phyloP scores from a whole-genome alignment of 2,113 vertebrate species.

The Platanista minor region DNA sequence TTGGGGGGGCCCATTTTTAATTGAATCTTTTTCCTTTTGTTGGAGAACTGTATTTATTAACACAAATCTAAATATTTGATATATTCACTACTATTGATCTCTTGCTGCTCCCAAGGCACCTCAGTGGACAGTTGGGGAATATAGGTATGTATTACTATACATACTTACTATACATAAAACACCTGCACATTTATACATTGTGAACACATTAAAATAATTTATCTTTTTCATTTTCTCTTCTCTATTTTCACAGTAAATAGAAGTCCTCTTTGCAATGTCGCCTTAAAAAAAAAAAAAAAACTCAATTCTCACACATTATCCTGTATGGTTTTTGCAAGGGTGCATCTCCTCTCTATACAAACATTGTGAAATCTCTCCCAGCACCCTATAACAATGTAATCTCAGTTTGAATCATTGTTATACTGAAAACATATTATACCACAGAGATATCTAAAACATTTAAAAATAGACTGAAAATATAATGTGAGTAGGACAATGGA shows the following conservation, averaged over 20 bases:
- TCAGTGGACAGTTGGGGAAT: not conserved
- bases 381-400: not conserved
- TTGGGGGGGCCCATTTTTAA: not conserved
- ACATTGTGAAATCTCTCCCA: not conserved
- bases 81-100: not conserved
- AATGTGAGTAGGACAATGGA: not conserved
- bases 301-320: not conserved
- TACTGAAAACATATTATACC: not conserved
- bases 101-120: not conserved
- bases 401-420: not conserved
- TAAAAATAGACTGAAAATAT: not conserved
- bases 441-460: not conserved
- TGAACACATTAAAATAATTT: not conserved
- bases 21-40: not conserved
- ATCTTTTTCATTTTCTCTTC: not conserved
- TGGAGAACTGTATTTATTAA: not conserved
- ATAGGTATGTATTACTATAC: not conserved
- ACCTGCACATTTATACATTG: not conserved
- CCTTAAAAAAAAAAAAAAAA: not conserved
- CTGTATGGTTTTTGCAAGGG: not conserved
- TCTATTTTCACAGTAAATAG: not conserved
- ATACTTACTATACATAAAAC: not conserved
- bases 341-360: not conserved
- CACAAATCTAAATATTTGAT: not conserved
- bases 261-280: not conserved